Evolutionary conservation across 2,113 vertebrate species (phyloP), one percentile per base, ranked within the genome.

Genomic region (Bubalus kerabau): DNA sequence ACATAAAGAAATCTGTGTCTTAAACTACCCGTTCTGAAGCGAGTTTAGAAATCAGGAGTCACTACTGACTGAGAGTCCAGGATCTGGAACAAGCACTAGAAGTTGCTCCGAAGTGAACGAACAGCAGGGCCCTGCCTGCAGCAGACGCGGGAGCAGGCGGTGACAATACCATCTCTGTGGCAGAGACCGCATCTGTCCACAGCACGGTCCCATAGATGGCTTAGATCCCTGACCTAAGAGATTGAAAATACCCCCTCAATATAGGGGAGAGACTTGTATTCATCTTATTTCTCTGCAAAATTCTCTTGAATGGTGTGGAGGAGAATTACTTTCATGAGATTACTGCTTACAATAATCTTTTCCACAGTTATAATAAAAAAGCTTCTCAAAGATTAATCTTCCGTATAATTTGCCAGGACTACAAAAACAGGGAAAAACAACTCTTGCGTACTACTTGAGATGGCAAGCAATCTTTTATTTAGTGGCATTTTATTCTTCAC

Each of bases 301-400:
- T 90, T 11, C n/a, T 78, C 48, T 90, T 85, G 11, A 71, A 82
- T 24, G 11, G 11, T 95, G 11, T 40, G 50, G 17, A 85, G 32
- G 28, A 67, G 26, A 94, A 92, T 56, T 83, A 36, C 24, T 64
- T 62, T 80, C 81, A 87, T 40, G 62, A 84, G 11, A 46, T 82
- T 83, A 90, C 23, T 96, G 21, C 82, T 60, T 91, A 74, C 95
- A 95, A 81, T 43, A 94, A 85, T 91, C 40, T 95, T 84, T 97
- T 82, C 80, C 94, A 95, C n/a, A 89, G 89, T 60, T 78, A 82
- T 3, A 92, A 95, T 46, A 96, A 52, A 67, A 85, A 46, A 40
- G 28, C n/a, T 92, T 83, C 48, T 85, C 50, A 96, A 84, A 85
- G 54, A 82, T 43, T 92, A 85, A 95, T 78, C 88, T 89, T 85